Base-by-base conservation (phyloP, 2,797 vertebrate species). In the Darevskia mixta region DNA sequence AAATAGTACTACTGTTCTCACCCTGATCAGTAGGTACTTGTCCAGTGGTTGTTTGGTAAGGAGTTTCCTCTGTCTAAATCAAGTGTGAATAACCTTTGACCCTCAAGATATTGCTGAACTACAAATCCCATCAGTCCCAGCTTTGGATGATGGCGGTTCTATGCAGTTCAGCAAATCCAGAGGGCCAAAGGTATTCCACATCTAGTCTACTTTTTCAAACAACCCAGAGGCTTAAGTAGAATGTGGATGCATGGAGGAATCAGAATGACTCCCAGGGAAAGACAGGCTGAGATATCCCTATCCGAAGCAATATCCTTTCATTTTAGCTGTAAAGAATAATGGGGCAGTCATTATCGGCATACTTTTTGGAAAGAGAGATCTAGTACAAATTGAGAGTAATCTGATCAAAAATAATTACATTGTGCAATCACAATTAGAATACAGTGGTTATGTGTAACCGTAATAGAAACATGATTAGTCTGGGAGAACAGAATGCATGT, bases 371-470 rank as follows among this genome's bases (percentile, higher is more conserved):
- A 79, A 41, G 41, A 58, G 45, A 86, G 13, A 72, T 58, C 7
- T 41, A 58, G 45, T 71, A 55, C 27, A 38, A 80, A 86, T n/a
- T 23, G 69, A 73, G n/a, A 49, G 20, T 69, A 71, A 49, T 69
- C 43, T 66, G 61, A 67, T 79, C 29, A 79, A 71, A 32, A 86
- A 86, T 38, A 78, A 86, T 67, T 55, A 79, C 13, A 86, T 13
- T 80, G 73, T 77, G 58, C 66, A 86, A 86, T 29, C 77, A 71
- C 79, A 86, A 79, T 38, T 86, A 49, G 43, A 79, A 67, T 79
- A 29, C 35, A 79, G 25, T 32, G 27, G 32, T 17, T 71, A 38
- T 35, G 35, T 23, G 20, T 23, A 55, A 15, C 25, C 3, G 23
- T 79, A 79, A 35, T 79, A 38, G 61, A 79, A 86, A 72, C 9